These are phyloP conservation scores for Lithobates pipiens DNA, from an alignment of 2,797 vertebrate species.

Conservation along the genomic window DNA sequence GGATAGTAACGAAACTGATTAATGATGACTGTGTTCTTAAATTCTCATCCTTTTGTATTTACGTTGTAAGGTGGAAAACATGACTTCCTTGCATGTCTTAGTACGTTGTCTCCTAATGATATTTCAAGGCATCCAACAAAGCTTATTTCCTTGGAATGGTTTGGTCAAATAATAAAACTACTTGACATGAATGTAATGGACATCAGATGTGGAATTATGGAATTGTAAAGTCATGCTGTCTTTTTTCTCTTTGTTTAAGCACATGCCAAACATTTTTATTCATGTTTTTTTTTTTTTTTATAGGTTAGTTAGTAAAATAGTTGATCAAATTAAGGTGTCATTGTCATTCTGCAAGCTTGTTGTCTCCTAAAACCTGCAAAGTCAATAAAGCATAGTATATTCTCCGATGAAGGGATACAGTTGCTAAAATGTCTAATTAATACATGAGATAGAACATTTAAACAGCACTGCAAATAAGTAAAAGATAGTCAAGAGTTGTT, in stretches of 20 bases:
- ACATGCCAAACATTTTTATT: conserved; percentile 67
- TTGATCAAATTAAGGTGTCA: conserved; percentile 9
- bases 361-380: not conserved
- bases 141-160: conserved; percentile 73
- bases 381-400: not conserved
- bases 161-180: conserved; percentile 78
- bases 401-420: not conserved
- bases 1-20: conserved; percentile 25
- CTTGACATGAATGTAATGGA: conserved; percentile 77
- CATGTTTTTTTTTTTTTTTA: conserved; percentile 35
- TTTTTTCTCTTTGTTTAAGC: conserved; percentile 62
- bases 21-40: conserved; percentile 37
- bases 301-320: conserved; percentile 23
- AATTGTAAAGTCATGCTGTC: conserved; percentile 68
- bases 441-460: not conserved
- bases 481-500: not conserved
- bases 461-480: not conserved
- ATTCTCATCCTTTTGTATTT: not conserved
- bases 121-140: conserved; percentile 77
- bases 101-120: conserved; percentile 72
- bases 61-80: conserved; percentile 61
- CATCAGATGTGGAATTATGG: conserved; percentile 76
- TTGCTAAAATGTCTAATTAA: too few relatives aligned
- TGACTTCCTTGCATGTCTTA: conserved; percentile 65
- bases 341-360: not conserved